Conservation (phyloP, 64 coral and sea anemone genomes). For the Porites lutea region DNA sequence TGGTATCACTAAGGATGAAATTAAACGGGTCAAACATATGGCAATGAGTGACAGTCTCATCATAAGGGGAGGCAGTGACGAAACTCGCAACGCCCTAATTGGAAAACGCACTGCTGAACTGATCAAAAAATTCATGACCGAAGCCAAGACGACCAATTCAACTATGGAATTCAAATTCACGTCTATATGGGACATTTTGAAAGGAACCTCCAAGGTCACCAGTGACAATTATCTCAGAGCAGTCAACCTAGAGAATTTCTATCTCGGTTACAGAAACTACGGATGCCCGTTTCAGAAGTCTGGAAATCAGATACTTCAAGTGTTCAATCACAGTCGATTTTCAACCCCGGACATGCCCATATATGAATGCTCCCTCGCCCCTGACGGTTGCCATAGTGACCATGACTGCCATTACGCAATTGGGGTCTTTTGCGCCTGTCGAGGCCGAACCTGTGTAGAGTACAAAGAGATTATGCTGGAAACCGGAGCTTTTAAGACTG, state of each 20-base stretch:
- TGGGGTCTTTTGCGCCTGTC: conserved; percentile 26
- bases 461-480: conserved; percentile 20
- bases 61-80: conserved; percentile 33
- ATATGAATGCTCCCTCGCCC: conserved; percentile 46
- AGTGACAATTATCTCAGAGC: conserved; percentile 5
- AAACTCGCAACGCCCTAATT: conserved; percentile 37
- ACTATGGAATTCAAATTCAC: conserved; percentile 16
- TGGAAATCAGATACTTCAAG: neutral
- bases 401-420: conserved; percentile 32
- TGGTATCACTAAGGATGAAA: conserved; percentile 2
- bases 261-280: conserved; percentile 45
- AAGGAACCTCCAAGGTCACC: neutral
- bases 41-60: conserved; percentile 6
- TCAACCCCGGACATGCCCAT: neutral
- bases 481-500: neutral
- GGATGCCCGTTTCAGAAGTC: neutral
- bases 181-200: conserved; percentile 55
- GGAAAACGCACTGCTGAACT: conserved; percentile 4
- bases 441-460: conserved; percentile 29
- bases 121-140: conserved; percentile 64
- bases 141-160: neutral
- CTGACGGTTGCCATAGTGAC: conserved; percentile 46
- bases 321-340: neutral
- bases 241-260: conserved; percentile 54
- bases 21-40: neutral